Percentiles rank a stretch among this genome's conserved stretches.
Conservation (phyloP, 2,888 invertebrate genomes). For the Meloe dianella region DNA sequence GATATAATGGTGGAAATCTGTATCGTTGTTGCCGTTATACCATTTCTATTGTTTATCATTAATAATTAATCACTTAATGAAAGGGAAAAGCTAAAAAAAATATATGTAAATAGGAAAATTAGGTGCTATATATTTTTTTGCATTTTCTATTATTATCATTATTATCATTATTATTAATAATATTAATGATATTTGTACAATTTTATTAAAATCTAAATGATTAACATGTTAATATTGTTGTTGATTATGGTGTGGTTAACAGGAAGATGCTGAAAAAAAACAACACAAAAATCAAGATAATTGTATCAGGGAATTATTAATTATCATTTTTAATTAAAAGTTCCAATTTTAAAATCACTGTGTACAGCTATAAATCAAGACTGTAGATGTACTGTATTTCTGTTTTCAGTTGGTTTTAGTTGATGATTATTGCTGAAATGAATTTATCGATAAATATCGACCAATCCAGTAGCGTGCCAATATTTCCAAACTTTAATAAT, state of each 20-base stretch:
- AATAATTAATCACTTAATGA: not conserved
- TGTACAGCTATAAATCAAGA: slow-evolving; percentile 11
- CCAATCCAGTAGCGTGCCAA: slow-evolving; percentile 37
- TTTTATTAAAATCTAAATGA: slow-evolving; percentile 20
- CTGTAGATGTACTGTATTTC: slow-evolving; percentile 17
- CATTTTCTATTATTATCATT: slow-evolving; percentile 31
- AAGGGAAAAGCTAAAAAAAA: slow-evolving; percentile 26
- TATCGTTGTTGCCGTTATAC: not conserved
- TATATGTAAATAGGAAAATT: slow-evolving; percentile 45
- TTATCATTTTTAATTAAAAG: slow-evolving; percentile 12
- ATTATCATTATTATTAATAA: too few relatives aligned
- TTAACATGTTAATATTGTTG: slow-evolving; percentile 38
- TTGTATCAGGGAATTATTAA: slow-evolving; percentile 37
- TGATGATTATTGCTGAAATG: slow-evolving; percentile 7
- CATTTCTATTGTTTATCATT: slow-evolving; percentile 25
- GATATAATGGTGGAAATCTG: slow-evolving; percentile 4
- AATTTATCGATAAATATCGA: slow-evolving; percentile 17
- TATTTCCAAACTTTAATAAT: slow-evolving; percentile 18
- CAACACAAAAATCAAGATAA: not conserved
- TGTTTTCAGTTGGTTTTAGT: not conserved
- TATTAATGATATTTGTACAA: slow-evolving; percentile 23
- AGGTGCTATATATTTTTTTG: slow-evolving; percentile 43
- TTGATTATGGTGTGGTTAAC: slow-evolving; percentile 41
- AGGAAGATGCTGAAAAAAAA: not conserved
- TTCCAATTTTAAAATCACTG: not conserved